Evolutionary conservation across 1,140 invertebrate species (phyloP).

Genomic region (Ephestia elutella): DNA sequence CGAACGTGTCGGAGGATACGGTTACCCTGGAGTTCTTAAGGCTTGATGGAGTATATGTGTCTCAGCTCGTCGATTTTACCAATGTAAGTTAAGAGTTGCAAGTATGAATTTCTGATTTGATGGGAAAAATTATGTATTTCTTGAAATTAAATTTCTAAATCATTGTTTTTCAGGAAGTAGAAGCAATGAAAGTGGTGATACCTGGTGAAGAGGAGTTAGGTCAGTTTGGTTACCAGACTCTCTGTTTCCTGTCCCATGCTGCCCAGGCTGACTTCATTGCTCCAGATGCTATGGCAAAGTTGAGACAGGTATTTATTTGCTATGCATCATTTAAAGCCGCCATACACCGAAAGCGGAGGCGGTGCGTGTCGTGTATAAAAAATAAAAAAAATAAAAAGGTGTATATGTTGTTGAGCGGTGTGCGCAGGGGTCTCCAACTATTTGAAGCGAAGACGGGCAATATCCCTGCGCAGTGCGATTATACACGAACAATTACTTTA

Average conservation of each 20-base stretch:
- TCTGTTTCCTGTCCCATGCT: constrained; percentile 94
- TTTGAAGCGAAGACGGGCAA: too few species aligned
- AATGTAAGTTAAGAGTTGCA: constrained; percentile 79
- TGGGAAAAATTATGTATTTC: constrained; percentile 28
- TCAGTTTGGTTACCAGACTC: constrained; percentile 90
- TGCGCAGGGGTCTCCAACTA: too few species aligned
- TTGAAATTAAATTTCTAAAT: not conserved
- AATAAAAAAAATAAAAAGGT: too few species aligned
- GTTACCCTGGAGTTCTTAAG: constrained; percentile 92
- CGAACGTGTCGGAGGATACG: constrained; percentile 92
- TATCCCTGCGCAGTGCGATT: too few species aligned
- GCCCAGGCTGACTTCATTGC: constrained; percentile 95
- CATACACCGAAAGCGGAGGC: too few species aligned
- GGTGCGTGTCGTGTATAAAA: too few species aligned
- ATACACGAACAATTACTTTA: too few species aligned
- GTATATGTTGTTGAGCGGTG: too few species aligned
- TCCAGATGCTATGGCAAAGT: constrained; percentile 96
- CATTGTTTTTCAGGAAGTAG: constrained; percentile 81
- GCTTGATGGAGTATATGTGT: constrained; percentile 92
- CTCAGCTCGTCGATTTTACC: constrained; percentile 94
- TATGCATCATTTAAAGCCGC: too few species aligned
- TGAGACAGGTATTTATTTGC: constrained; percentile 83
- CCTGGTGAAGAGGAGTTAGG: constrained; percentile 96
- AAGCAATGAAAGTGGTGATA: constrained; percentile 92
- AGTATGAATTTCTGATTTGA: too few species aligned